A percentile compares a stretch with the other conserved stretches of the same genome.
Evolutionary conservation across 1,140 invertebrate genomes (phyloP).

Genomic region (Trichomalopsis sarcophagae): DNA sequence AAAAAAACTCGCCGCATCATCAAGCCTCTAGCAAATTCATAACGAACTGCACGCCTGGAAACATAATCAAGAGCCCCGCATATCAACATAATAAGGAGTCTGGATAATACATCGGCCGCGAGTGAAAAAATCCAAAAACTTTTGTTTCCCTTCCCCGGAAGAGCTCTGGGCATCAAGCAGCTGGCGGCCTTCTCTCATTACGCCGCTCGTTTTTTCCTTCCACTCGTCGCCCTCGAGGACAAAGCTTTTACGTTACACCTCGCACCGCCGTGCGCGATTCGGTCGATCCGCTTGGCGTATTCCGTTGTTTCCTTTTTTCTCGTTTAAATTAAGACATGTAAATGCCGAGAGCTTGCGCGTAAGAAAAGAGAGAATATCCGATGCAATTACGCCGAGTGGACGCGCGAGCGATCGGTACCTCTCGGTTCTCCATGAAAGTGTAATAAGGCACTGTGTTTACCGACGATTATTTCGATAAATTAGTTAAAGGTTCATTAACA

Average conservation of each 20-base stretch:
- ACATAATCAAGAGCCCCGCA: not conserved
- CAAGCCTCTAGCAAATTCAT: not conserved
- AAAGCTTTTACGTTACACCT: not conserved
- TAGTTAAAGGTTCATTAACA: not conserved
- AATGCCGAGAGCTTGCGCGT: not conserved
- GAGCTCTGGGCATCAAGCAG: not conserved
- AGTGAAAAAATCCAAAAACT: slow-evolving; percentile 1
- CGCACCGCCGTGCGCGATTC: not conserved
- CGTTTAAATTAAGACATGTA: slow-evolving; percentile 12
- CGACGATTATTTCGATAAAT: not conserved
- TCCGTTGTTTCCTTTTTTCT: not conserved
- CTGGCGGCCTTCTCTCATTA: not conserved
- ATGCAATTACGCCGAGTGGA: not conserved
- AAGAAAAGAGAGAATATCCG: not conserved
- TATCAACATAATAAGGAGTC: not conserved
- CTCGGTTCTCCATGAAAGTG: not conserved
- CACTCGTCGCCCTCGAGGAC: not conserved
- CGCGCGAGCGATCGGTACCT: not conserved
- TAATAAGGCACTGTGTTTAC: not conserved
- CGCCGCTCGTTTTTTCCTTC: not conserved
- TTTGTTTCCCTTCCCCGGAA: not conserved
- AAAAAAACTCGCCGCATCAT: no score
- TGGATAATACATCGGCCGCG: not conserved
- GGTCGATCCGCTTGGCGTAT: not conserved
- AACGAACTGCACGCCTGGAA: not conserved